Base-by-base conservation (phyloP, 2,113 vertebrate genomes). In the Pholis gunnellus region DNA sequence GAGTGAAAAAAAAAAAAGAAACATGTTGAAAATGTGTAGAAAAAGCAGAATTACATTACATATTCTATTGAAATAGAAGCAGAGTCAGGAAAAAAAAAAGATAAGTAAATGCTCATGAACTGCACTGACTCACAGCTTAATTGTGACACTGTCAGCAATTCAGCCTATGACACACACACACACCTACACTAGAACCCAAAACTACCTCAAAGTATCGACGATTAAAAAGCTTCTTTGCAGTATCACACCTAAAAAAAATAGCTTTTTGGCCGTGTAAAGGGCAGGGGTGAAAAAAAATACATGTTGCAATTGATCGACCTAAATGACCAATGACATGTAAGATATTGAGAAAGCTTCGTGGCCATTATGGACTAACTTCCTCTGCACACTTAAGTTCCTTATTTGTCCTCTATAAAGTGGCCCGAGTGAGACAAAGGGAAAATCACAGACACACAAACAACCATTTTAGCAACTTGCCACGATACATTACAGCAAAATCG, bases 351-450 rank as follows among this genome's bases (percentile, higher is more conserved):
- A 90, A 93, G 84, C 74, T 11, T 38, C n/a, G 42, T 52, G 61
- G 75, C 59, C 57, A 52, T 71, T 60, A 78, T 94, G 93, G 87
- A 89, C 86, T 34, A 95, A 95, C 92, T 94, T 95, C 93, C 93
- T 83, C 89, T 85, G 74, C 20, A 0, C 2, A 71, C 15, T 52
- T 11, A 8, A 88, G 90, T 95, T 95, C 94, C 94, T 87, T 78
- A 75, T 94, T 94, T 72, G 1, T 60, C 6, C 73, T 34, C 46
- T 20, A 22, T 67, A 78, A 1, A 75, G 40, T 63, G 40, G 46
- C n/a, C 31, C 2, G 18, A 61, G 2, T 44, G 2, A 74, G 14
- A 67, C 10, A 50, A 4, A 42, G 5, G 40, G 34, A 42, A 48
- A 17, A 38, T 13, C 17, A 22, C 36, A 34, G 1, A 66, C 20